Conservation (phyloP, 2,797 vertebrate species). For the Linurgus olivaceus region DNA sequence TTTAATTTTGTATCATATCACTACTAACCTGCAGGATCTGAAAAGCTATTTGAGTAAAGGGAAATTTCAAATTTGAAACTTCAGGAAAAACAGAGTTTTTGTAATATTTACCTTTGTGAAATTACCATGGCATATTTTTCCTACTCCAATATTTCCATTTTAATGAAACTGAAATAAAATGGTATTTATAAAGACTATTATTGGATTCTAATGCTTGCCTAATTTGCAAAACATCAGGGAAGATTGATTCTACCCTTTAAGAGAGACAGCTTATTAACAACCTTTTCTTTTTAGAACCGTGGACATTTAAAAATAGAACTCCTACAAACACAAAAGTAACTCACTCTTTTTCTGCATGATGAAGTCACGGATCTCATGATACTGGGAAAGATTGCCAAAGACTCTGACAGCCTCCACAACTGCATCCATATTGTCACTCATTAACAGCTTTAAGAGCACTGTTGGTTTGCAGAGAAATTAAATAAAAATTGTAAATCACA, state of each 20-base stretch:
- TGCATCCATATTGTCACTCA: conserved; percentile 85
- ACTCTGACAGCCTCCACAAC: conserved; percentile 89
- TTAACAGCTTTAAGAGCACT: conserved; percentile 89
- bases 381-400: conserved; percentile 91
- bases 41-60: neutral
- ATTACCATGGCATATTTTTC: neutral
- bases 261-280: neutral
- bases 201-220: neutral
- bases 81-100: neutral
- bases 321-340: conserved; percentile 23
- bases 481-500: neutral
- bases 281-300: neutral
- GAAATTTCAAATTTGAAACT: neutral
- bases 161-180: neutral
- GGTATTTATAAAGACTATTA: neutral
- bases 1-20: neutral
- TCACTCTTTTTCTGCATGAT: conserved; percentile 87
- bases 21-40: neutral
- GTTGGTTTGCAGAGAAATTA: conserved; percentile 38
- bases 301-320: neutral
- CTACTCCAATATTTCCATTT: neutral
- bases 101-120: neutral
- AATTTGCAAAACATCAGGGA: neutral
- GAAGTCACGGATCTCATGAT: conserved; percentile 85
- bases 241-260: conserved; percentile 10